Base-by-base conservation (phyloP, 2,888 invertebrate species). In the Xanthia icteritia region DNA sequence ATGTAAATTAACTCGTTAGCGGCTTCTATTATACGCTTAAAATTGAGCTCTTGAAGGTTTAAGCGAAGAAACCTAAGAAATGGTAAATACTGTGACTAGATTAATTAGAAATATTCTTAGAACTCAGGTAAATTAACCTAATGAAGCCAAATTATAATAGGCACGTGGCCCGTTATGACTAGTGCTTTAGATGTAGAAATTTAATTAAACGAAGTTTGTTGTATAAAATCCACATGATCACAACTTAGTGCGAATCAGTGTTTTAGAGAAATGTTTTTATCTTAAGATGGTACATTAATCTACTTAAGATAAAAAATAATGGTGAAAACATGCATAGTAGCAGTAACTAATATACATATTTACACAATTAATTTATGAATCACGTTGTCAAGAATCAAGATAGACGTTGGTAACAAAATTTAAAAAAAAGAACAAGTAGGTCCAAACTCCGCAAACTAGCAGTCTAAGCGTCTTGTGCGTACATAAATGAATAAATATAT, bases 41-140 rank as follows among this genome's bases (percentile, higher is more conserved):
- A n/a, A 61, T n/a, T 11, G 56, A n/a, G 8, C 31, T 64, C 1
- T 15, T 42, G 4, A 31, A 39, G 5, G n/a, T 69, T 79, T 42
- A 5, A 58, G 20, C 17, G 2, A 58, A 42, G 20, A 63, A 77
- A 51, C 13, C 51, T 13, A 63, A 48, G 70, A 48, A 79, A 31
- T 58, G 0, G 13, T n/a, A 42, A 64, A 64, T 70, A 56, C 23
- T 39, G 6, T 75, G 20, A 76, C 20, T 56, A 15, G n/a, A 6
- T 20, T 31, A 71, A 58, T 64, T 5, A 27, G 8, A 15, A 42
- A 64, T 64, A 56, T 64, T 31, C 15, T 31, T 31, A 48, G 56
- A 64, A n/a, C 11, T 56, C 1, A 20, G 5, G 39, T 56, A 11
- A 70, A n/a, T 31, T 31, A 31, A 48, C 39, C 6, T 42, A 42